Evolutionary conservation across 2,797 vertebrate species (phyloP).

Genomic region (Lutra lutra): DNA sequence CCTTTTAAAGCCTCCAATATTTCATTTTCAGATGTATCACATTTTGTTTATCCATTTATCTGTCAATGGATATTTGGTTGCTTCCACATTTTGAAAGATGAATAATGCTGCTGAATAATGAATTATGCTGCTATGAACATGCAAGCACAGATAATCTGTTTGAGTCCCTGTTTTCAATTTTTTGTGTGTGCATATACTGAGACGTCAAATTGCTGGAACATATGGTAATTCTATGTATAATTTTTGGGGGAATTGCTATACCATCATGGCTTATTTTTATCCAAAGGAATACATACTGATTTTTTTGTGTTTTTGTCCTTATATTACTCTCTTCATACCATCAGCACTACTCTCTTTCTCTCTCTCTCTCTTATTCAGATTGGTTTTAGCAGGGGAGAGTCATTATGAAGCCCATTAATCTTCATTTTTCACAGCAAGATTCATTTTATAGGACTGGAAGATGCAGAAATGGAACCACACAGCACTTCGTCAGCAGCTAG

Average conservation of each 20-base stretch:
- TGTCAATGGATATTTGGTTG: neutral
- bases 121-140: neutral
- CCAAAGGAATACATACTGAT: neutral
- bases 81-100: neutral
- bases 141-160: neutral
- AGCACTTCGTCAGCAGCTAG: constrained; percentile 79
- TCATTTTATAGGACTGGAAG: constrained; percentile 83
- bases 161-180: neutral
- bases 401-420: constrained; percentile 89
- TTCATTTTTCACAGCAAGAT: constrained; percentile 88
- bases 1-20: neutral
- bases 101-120: neutral
- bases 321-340: neutral
- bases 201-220: neutral
- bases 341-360: neutral
- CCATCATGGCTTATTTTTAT: constrained; percentile 75
- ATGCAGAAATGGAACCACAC: constrained; percentile 82
- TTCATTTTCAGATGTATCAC: neutral
- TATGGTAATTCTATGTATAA: neutral
- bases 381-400: constrained; percentile 83
- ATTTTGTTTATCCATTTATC: neutral
- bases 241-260: neutral
- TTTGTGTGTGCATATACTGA: neutral
- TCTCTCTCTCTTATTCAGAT: constrained; percentile 79
- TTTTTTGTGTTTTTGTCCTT: neutral